phyloP scores from a whole-genome alignment of 2,113 vertebrate genomes.

The Castor canadensis region DNA sequence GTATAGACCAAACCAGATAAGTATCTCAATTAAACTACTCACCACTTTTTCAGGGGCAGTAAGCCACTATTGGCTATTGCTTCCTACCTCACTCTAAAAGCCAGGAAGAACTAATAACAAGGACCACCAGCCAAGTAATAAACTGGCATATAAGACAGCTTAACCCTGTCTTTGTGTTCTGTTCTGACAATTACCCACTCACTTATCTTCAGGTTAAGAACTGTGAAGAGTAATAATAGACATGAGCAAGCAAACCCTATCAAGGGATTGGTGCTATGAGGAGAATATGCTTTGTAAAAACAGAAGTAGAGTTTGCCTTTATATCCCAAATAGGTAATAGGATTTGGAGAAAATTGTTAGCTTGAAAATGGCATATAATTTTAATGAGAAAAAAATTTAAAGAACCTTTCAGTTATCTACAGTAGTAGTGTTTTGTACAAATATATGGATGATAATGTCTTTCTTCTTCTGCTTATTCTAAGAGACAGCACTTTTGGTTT shows the following conservation, averaged over 20 bases:
- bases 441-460: background rate
- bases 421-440: background rate
- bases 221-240: background rate
- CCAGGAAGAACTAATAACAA: background rate
- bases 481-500: constrained; percentile 33
- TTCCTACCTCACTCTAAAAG: background rate
- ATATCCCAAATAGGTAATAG: background rate
- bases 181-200: background rate
- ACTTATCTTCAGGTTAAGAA: background rate
- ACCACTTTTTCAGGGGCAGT: background rate
- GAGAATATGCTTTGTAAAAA: constrained; percentile 52
- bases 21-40: background rate
- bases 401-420: background rate
- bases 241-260: background rate
- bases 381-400: constrained; percentile 16
- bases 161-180: background rate
- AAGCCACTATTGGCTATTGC: background rate
- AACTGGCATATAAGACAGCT: background rate
- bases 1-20: background rate
- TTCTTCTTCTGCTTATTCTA: background rate
- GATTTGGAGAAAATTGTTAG: constrained; percentile 21
- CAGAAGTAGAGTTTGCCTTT: constrained; percentile 41
- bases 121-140: background rate
- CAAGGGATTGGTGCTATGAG: background rate
- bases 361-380: constrained; percentile 48